phyloP scores from a whole-genome alignment of 2,888 invertebrate genomes.

The Caenorhabditis sp. region DNA sequence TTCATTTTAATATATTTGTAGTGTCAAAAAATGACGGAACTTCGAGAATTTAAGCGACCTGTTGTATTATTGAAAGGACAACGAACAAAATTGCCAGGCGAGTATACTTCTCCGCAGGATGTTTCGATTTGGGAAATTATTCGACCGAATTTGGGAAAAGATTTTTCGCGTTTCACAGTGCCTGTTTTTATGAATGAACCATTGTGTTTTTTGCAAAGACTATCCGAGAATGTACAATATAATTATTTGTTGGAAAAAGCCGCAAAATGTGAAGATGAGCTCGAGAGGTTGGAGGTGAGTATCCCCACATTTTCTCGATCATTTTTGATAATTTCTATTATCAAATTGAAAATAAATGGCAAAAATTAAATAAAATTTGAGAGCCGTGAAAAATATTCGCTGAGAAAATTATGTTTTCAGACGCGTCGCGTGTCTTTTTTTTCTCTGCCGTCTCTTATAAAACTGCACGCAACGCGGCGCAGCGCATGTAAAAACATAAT shows the following conservation, averaged over 20 bases:
- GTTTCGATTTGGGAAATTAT: constrained; percentile 57
- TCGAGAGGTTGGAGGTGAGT: constrained; percentile 82
- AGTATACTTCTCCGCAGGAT: constrained; percentile 34
- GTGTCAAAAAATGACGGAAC: constrained; percentile 11
- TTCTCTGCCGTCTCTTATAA: too few species aligned
- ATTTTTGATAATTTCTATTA: too few species aligned
- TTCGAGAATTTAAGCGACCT: constrained; percentile 35
- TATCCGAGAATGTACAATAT: constrained; percentile 85
- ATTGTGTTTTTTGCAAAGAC: constrained; percentile 89
- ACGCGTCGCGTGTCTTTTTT: too few species aligned
- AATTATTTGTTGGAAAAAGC: constrained; percentile 81
- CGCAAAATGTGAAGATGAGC: constrained; percentile 81
- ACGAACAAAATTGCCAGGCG: constrained; percentile 7
- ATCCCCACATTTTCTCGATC: too few species aligned
- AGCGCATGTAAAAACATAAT: too few species aligned
- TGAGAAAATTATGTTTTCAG: too few species aligned
- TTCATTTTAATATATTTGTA: too few species aligned
- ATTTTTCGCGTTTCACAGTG: constrained; percentile 94
- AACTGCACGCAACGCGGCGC: too few species aligned
- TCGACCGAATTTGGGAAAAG: constrained; percentile 72
- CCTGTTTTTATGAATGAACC: constrained; percentile 96
- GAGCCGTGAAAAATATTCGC: too few species aligned
- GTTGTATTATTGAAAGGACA: constrained; percentile 31
- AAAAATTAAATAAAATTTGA: too few species aligned
- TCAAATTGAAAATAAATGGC: too few species aligned